A percentile compares a stretch with the other conserved stretches of the same genome.
phyloP scores from a whole-genome alignment of 2,888 invertebrate species.

The Drosophila hamatofila region DNA sequence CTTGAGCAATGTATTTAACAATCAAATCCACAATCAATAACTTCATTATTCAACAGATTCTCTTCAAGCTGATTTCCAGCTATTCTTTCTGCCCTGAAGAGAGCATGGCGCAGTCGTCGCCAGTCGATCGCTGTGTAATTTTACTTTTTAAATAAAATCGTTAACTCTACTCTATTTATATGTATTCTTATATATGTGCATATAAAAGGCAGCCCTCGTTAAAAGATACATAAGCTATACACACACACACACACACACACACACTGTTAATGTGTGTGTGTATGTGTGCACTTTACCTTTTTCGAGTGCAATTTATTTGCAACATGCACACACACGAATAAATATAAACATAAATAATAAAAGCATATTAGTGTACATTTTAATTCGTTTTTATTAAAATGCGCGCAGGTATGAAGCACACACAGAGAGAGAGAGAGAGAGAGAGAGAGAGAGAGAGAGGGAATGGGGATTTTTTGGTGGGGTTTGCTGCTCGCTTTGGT shows the following conservation, averaged over 20 bases:
- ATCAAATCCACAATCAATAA: no score
- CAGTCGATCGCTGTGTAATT: background rate
- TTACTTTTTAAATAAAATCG: background rate
- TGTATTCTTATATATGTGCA: constrained; percentile 1
- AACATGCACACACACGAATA: constrained; percentile 52
- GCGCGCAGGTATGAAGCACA: constrained; percentile 47
- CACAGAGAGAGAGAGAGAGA: background rate
- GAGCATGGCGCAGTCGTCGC: background rate
- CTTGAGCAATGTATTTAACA: no score
- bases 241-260: background rate
- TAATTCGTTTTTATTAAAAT: constrained; percentile 75
- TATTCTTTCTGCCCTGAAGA: background rate
- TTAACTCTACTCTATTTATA: background rate
- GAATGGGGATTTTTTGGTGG: background rate
- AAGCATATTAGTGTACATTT: constrained; percentile 77
- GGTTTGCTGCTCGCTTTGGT: constrained; percentile 13
- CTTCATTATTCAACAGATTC: no score
- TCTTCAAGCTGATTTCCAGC: background rate
- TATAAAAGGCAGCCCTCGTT: constrained; percentile 3
- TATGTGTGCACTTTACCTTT: constrained; percentile 32
- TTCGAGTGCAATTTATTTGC: constrained; percentile 75
- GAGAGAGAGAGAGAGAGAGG: background rate
- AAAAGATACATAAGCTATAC: constrained; percentile 5
- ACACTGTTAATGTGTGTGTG: background rate
- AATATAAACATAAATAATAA: constrained; percentile 73